Percentiles rank a stretch among this genome's conserved stretches.
These are phyloP conservation scores for Nemotelus pantherinus DNA, from an alignment of 2,888 invertebrate species.

Conservation along the genomic window DNA sequence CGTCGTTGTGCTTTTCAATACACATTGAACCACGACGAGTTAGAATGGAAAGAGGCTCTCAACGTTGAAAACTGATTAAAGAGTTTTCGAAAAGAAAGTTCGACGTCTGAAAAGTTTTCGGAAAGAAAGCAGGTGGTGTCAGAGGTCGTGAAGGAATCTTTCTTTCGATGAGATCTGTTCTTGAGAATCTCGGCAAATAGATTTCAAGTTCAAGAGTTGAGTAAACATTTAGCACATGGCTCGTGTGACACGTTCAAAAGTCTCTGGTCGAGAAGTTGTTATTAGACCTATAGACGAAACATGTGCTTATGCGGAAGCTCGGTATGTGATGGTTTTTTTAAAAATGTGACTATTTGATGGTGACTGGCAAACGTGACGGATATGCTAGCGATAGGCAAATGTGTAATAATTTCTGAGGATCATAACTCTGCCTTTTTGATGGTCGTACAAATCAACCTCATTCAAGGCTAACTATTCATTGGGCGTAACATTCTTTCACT, in stretches of 20 bases:
- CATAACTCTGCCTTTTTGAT: not conserved
- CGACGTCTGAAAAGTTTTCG: not conserved
- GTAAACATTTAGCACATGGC: too few relatives aligned
- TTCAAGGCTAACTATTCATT: not conserved
- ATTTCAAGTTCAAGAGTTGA: too few relatives aligned
- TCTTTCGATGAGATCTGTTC: too few relatives aligned
- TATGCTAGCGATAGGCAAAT: not conserved
- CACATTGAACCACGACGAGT: too few relatives aligned
- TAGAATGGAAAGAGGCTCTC: not conserved
- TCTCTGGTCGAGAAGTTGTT: too few relatives aligned
- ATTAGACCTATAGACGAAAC: too few relatives aligned
- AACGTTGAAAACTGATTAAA: not conserved
- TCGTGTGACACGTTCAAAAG: too few relatives aligned
- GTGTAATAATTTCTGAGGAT: slow-evolving; percentile 12
- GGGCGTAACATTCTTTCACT: not conserved
- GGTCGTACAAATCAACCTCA: not conserved
- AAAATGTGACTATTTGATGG: slow-evolving; percentile 19
- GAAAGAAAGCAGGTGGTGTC: not conserved
- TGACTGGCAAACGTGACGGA: not conserved
- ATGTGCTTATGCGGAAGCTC: too few relatives aligned
- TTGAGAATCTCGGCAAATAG: too few relatives aligned
- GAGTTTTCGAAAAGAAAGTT: not conserved
- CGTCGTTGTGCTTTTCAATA: too few relatives aligned
- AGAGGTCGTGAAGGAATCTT: too few relatives aligned
- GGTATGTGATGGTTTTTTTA: not conserved